phyloP scores from a whole-genome alignment of 2,888 invertebrate species.

The Cantharis nigra region DNA sequence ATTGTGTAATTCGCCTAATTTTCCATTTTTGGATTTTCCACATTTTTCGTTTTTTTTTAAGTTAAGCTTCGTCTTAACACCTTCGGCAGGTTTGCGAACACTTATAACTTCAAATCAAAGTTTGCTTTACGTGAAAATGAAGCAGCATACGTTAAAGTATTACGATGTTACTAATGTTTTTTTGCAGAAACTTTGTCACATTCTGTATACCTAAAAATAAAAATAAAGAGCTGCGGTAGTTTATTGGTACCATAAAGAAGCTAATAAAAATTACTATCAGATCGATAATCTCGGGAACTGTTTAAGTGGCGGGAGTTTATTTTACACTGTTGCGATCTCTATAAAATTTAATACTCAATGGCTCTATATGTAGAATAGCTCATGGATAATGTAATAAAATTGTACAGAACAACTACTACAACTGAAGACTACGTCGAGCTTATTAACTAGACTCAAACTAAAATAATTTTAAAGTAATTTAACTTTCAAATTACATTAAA shows the following conservation, averaged over 20 bases:
- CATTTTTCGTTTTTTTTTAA: no score
- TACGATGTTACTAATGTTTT: no score
- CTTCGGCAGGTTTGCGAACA: no score
- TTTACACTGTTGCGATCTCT: background rate
- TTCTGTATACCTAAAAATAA: background rate
- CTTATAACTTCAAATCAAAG: no score
- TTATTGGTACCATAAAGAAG: background rate
- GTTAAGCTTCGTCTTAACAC: no score
- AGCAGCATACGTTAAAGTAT: no score
- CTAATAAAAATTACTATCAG: background rate
- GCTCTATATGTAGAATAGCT: background rate
- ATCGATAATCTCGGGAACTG: background rate
- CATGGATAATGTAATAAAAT: background rate
- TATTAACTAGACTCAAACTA: background rate
- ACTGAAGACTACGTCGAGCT: background rate
- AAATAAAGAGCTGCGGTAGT: background rate
- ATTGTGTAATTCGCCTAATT: no score
- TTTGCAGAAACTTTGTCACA: background rate
- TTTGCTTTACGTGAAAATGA: no score
- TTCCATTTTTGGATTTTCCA: no score
- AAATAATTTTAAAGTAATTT: conserved; percentile 45
- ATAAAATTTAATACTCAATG: background rate
- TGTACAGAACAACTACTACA: background rate
- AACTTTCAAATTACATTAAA: conserved; percentile 43
- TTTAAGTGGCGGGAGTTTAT: background rate